Conservation (phyloP, 2,888 invertebrate species). For the Leptinotarsa rubiginosa region DNA sequence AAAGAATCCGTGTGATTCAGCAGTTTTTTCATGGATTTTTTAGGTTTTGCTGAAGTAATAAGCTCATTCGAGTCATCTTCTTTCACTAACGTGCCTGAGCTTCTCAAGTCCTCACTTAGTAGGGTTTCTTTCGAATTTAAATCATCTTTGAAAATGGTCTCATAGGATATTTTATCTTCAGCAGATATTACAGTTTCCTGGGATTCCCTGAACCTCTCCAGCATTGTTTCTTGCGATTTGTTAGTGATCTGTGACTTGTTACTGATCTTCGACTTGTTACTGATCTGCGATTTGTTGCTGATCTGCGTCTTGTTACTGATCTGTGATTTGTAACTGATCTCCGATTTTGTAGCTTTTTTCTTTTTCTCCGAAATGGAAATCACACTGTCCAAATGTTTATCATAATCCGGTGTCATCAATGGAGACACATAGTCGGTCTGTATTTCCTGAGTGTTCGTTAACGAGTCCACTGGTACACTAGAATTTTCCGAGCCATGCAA, state of each 20-base stretch:
- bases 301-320: neutral
- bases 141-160: neutral
- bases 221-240: neutral
- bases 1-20: constrained; percentile 60
- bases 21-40: constrained; percentile 28
- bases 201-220: neutral
- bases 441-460: constrained; percentile 47
- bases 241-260: neutral
- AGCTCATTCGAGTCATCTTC: neutral
- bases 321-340: neutral
- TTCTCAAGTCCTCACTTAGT: neutral
- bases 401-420: constrained; percentile 17
- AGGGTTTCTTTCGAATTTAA: neutral
- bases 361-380: neutral
- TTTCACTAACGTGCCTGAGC: neutral
- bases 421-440: constrained; percentile 43
- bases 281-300: neutral
- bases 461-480: neutral
- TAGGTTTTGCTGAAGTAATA: neutral
- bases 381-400: constrained; percentile 24
- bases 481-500: neutral
- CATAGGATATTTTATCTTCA: too few species aligned
- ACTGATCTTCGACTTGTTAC: neutral
- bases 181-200: neutral
- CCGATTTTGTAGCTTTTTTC: neutral